A percentile compares a stretch with the other conserved stretches of the same genome.
Conservation (phyloP, 2,797 vertebrate genomes). For the Cryptoprocta ferox region DNA sequence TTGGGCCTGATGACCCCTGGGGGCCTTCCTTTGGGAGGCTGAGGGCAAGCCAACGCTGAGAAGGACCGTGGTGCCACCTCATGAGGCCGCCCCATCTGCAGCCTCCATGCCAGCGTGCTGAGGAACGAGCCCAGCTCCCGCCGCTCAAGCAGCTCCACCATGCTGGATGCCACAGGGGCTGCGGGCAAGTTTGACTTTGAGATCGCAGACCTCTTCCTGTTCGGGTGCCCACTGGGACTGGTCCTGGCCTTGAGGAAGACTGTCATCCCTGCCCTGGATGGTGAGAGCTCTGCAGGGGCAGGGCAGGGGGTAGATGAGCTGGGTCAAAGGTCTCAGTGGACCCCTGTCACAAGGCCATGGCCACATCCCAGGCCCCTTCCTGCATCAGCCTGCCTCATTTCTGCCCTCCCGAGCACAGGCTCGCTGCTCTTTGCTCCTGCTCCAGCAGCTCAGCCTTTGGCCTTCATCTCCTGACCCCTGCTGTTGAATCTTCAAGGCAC, state of each 20-base stretch:
- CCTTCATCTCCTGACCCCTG: not conserved
- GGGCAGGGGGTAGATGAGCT: not conserved
- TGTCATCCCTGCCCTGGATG: conserved; percentile 94
- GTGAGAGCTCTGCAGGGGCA: conserved; percentile 86
- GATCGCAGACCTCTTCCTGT: conserved; percentile 97
- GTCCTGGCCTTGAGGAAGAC: conserved; percentile 97
- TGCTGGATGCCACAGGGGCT: conserved; percentile 90
- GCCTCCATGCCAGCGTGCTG: conserved; percentile 94
- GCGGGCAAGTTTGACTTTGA: conserved; percentile 97
- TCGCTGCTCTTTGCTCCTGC: not conserved
- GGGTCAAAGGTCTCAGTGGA: not conserved
- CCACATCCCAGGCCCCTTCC: not conserved
- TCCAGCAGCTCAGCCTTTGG: not conserved
- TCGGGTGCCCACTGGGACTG: conserved; percentile 96
- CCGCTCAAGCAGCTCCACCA: conserved; percentile 93
- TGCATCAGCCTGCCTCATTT: not conserved
- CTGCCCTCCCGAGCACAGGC: not conserved
- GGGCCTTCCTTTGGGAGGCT: not conserved
- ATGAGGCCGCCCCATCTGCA: conserved; percentile 33
- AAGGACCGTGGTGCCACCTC: not conserved
- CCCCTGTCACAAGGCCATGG: not conserved
- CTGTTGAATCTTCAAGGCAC: not conserved
- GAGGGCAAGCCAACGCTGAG: not conserved
- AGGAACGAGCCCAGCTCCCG: conserved; percentile 90
- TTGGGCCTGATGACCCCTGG: not conserved